Percentiles rank a stretch among this genome's conserved stretches.
Evolutionary conservation across 2,797 vertebrate species (phyloP).

Genomic region (Gymnocypris eckloni): DNA sequence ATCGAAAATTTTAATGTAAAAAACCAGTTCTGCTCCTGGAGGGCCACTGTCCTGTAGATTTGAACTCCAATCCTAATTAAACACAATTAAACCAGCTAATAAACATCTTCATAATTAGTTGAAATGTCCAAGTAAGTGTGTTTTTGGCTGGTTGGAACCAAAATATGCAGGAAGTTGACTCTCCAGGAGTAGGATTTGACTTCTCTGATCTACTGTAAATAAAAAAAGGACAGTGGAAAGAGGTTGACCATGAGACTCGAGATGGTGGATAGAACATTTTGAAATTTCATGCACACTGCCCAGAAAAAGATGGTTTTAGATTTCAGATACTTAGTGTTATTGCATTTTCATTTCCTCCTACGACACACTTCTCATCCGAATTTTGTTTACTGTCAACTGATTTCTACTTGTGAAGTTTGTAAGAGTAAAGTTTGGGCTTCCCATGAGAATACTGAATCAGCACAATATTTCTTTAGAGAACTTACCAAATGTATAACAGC

Average conservation of each 20-base stretch:
- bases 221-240: background rate
- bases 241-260: background rate
- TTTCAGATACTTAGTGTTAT: background rate
- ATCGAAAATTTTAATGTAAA: background rate
- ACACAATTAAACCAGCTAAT: background rate
- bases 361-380: conserved; percentile 23
- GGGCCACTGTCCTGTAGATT: background rate
- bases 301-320: conserved; percentile 8
- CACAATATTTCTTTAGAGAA: conserved; percentile 21
- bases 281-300: conserved; percentile 10
- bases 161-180: background rate
- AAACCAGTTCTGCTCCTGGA: background rate
- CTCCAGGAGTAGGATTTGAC: background rate
- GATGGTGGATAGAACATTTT: background rate
- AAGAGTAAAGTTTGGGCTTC: conserved; percentile 45
- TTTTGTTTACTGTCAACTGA: conserved; percentile 37
- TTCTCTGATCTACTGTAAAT: background rate
- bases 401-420: conserved; percentile 50
- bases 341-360: conserved; percentile 39
- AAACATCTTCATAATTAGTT: background rate
- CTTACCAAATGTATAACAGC: conserved; percentile 28
- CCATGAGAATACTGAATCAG: conserved; percentile 2
- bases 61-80: background rate
- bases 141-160: background rate
- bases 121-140: background rate